Base-by-base conservation (phyloP, 2,888 invertebrate species). In the Pseudococcus longispinus region DNA sequence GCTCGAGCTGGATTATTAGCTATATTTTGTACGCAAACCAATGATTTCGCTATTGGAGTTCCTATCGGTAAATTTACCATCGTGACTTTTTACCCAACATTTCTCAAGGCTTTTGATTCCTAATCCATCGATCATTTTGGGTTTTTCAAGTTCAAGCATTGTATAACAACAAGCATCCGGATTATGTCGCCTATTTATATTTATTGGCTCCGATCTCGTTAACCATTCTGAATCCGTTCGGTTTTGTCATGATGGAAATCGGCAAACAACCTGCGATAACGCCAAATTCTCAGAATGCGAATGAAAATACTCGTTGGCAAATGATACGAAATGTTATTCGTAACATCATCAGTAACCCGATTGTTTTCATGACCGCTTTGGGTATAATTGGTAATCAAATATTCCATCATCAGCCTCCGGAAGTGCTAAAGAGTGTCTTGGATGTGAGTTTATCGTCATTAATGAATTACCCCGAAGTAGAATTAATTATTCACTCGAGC, bases 41-140 rank as follows among this genome's bases (percentile, higher is more conserved):
- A 98, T 92, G 98, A 98, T 91, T 98, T 98, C 92, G 98, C 98
- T 26, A 94, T 98, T 89, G 98, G 98, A 88, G 97, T 95, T 91
- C 98, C 98, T 8, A 97, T 98, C 89, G 95, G 97, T 96, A 92
- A 94, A 92, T 91, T 82, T 65, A 42, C 2, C 51, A 51, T 1
- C 55, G 55, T 55, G 55, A 13, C 2, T n/a, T n/a, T 74, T 51
- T 46, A 29, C 26, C 80, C 8, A 37, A 4, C 2, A 51, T 18
- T 20, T 88, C 1, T 4, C 37, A 37, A 32, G 18, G 51, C 4
- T n/a, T 3, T 3, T 51, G 3, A 51, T 51, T 51, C 46, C 46
- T 51, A 51, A 51, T n/a, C 5, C 44, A 9, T 46, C 44, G 44
- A 46, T 46, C n/a, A 5, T 51, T 51, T 51, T n/a, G 3, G 2